Conservation (phyloP, 2,888 invertebrate species). For the Tridacna gigas region DNA sequence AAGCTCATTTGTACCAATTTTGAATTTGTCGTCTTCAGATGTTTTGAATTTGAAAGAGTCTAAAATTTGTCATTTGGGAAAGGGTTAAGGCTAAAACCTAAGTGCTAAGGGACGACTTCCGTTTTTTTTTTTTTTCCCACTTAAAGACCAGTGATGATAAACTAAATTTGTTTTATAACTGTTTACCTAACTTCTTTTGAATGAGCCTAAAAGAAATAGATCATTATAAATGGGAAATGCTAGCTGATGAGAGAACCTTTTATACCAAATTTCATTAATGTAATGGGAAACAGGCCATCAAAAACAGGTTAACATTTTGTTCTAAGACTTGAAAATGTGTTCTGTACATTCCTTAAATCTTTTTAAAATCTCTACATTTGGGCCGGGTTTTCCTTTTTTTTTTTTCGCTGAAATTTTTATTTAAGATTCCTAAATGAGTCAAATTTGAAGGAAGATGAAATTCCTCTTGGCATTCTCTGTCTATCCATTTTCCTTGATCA, state of each 20-base stretch:
- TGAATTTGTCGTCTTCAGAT: no score
- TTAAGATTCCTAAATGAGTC: no score
- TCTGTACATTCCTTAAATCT: slow-evolving; percentile 22
- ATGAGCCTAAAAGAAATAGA: slow-evolving; percentile 31
- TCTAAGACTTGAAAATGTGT: slow-evolving; percentile 23
- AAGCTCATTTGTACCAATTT: no score
- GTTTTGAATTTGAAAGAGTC: no score
- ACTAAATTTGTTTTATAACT: slow-evolving; percentile 16
- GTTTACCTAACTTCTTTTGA: slow-evolving; percentile 19
- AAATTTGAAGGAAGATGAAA: no score
- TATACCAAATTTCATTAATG: slow-evolving; percentile 25
- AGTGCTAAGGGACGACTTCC: no score
- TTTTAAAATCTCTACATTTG: background rate
- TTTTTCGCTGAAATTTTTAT: no score
- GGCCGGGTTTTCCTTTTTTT: slow-evolving; percentile 11
- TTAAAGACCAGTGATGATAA: background rate
- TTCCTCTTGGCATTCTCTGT: no score
- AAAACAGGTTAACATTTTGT: slow-evolving; percentile 21
- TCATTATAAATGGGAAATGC: slow-evolving; percentile 31
- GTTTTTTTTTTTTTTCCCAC: no score
- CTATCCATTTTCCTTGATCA: no score
- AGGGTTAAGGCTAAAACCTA: no score
- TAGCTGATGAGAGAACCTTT: slow-evolving; percentile 13
- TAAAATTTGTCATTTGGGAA: no score
- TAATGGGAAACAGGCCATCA: slow-evolving; percentile 23